Evolutionary conservation across 2,888 invertebrate species (phyloP), one percentile per base, ranked within the genome.

Genomic region (Anagyrus pseudococci): DNA sequence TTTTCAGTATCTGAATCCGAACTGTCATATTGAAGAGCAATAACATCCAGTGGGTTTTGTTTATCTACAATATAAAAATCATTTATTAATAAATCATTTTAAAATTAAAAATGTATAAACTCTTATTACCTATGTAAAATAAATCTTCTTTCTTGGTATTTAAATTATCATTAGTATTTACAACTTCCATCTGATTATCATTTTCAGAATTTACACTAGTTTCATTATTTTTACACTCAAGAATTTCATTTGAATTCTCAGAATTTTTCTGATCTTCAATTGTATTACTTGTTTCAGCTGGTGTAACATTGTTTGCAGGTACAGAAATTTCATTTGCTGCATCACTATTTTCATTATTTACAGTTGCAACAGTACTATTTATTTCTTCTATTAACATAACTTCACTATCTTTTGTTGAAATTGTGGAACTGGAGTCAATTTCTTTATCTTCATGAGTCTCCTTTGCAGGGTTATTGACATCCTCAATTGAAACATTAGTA

Each of bases 21-120:
- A 20, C 43, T 43, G 19, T 70, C 71, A 63, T 78, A 78, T 49
- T 72, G 71, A n/a, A 67, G 4, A n/a, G 78, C 77, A 54, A 67
- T 64, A 25, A 25, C 52, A 6, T 43, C 20, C 1, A 67, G 17
- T 10, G 67, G 48, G 20, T 54, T 54, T 15, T 17, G 13, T 26
- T 44, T 60, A 66, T 66, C 66, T 66, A 13, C 43, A 56, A 62
- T 53, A 8, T 2, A 46, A 6, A 37, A 22, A 40, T 29, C 17
- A 19, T 22, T n/a, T 8, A 17, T 29, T 17, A 44, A 10, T 13
- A 22, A 33, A 44, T 46, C 15, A 0, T 48, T 1, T 19, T 25
- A 40, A 37, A 22, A 17, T 22, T 10, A 22, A 10, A 19, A 19
- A 20, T 10, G 10, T 8, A 20, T n/a, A n/a, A n/a, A n/a, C n/a